Evolutionary conservation across 1,140 invertebrate genomes (phyloP).

Genomic region (Stratiolaelaps scimitus): DNA sequence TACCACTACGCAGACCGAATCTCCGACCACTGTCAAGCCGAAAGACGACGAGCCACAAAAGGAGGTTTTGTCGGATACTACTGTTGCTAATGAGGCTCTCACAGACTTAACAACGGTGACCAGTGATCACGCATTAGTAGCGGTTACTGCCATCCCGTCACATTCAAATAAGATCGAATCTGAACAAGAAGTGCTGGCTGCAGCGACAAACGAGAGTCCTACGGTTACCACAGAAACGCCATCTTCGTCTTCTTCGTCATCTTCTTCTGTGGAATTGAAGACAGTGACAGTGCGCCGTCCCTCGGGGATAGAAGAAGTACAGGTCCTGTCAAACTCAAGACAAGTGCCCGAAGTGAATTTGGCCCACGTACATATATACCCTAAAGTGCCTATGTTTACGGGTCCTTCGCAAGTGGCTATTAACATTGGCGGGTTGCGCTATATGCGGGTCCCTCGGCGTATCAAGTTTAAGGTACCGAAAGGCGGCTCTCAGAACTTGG

Average conservation of each 20-base stretch:
- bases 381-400: constrained; percentile 10
- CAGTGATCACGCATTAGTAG: too few species aligned
- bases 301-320: background rate
- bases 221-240: constrained; percentile 9
- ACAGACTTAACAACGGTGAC: too few species aligned
- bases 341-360: background rate
- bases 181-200: background rate
- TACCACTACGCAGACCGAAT: background rate
- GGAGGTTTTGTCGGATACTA: too few species aligned
- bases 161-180: constrained; percentile 18
- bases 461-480: constrained; percentile 12
- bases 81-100: too few species aligned
- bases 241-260: too few species aligned
- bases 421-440: constrained; percentile 1
- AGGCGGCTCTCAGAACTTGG: background rate
- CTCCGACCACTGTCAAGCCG: too few species aligned
- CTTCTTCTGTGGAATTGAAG: constrained; percentile 16
- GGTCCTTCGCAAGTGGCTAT: background rate
- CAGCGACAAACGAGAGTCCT: background rate
- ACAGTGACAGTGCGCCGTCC: background rate
- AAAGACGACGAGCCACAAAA: too few species aligned
- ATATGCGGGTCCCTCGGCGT: background rate
- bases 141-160: too few species aligned
- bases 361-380: constrained; percentile 5
- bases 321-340: constrained; percentile 6